Evolutionary conservation across 2,797 vertebrate genomes (phyloP).

Genomic region (Alfaro cultratus): DNA sequence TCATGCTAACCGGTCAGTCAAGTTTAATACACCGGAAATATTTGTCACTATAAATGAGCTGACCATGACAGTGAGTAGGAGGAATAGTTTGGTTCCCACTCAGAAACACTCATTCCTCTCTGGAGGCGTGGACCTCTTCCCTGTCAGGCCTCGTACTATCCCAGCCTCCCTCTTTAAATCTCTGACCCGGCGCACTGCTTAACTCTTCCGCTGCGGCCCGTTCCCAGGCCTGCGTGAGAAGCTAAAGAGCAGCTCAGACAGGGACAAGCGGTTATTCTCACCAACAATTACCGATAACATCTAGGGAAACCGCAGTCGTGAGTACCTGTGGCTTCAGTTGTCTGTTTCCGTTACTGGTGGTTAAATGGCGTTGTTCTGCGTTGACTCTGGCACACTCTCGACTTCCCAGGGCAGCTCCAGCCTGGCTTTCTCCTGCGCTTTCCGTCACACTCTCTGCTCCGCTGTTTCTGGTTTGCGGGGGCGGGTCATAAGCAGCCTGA

Average conservation of each 20-base stretch:
- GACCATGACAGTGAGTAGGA: neutral
- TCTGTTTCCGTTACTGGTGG: constrained; percentile 34
- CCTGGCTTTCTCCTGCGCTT: constrained; percentile 69
- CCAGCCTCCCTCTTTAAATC: constrained; percentile 70
- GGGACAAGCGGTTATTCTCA: neutral
- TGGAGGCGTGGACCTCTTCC: constrained; percentile 50
- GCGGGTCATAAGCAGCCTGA: constrained; percentile 57
- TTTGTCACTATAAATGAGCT: neutral
- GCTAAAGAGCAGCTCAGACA: constrained; percentile 42
- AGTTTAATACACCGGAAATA: constrained; percentile 22
- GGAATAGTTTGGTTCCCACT: constrained; percentile 14
- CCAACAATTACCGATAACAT: neutral
- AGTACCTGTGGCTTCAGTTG: constrained; percentile 71
- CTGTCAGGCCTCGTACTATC: constrained; percentile 52
- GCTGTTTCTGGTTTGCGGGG: constrained; percentile 75
- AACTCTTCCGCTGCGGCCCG: constrained; percentile 63
- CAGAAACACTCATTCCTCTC: neutral
- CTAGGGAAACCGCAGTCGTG: neutral
- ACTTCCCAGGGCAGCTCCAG: constrained; percentile 76
- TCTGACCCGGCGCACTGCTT: constrained; percentile 61
- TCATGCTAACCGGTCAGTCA: constrained; percentile 44
- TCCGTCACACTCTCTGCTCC: constrained; percentile 67
- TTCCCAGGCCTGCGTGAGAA: constrained; percentile 65
- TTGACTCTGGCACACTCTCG: constrained; percentile 60
- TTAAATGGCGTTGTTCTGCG: constrained; percentile 71